These are phyloP conservation scores for Hippocampus kuda DNA, from an alignment of 2,797 vertebrate genomes.

Conservation along the genomic window DNA sequence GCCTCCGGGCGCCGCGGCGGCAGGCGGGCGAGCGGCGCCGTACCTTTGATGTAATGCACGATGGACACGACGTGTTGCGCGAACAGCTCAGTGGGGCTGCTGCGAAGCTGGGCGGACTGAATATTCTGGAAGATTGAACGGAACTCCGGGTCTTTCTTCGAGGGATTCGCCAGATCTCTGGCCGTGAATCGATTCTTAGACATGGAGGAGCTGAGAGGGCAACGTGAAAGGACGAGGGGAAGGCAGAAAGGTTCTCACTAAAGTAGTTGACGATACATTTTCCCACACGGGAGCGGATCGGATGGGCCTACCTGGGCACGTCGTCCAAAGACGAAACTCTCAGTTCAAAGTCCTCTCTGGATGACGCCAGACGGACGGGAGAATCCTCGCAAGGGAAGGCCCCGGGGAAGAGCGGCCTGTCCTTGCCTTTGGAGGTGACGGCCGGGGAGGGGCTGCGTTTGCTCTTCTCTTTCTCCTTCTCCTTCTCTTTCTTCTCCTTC, in stretches of 20 bases:
- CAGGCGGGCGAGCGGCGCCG: too few species aligned
- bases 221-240: neutral
- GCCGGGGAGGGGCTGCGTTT: conserved; percentile 74
- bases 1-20: neutral
- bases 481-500: conserved; percentile 65
- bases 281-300: too few species aligned
- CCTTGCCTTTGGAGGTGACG: conserved; percentile 63
- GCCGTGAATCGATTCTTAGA: conserved; percentile 80
- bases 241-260: neutral
- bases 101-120: conserved; percentile 82
- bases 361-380: conserved; percentile 63
- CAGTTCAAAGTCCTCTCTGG: conserved; percentile 84
- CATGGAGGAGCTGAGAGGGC: conserved; percentile 55
- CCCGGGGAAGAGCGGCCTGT: conserved; percentile 68
- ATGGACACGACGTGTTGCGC: conserved; percentile 98
- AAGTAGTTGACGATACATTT: neutral
- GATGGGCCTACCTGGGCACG: conserved; percentile 69
- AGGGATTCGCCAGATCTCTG: conserved; percentile 78
- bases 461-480: conserved; percentile 35
- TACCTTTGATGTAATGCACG: conserved; percentile 95
- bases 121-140: conserved; percentile 96
- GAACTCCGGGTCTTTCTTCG: conserved; percentile 90
- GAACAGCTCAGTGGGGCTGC: conserved; percentile 90
- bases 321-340: conserved; percentile 80
- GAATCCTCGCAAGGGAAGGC: conserved; percentile 67